Base-by-base conservation (phyloP, 2,797 vertebrate species). In the Antennarius maculatus region DNA sequence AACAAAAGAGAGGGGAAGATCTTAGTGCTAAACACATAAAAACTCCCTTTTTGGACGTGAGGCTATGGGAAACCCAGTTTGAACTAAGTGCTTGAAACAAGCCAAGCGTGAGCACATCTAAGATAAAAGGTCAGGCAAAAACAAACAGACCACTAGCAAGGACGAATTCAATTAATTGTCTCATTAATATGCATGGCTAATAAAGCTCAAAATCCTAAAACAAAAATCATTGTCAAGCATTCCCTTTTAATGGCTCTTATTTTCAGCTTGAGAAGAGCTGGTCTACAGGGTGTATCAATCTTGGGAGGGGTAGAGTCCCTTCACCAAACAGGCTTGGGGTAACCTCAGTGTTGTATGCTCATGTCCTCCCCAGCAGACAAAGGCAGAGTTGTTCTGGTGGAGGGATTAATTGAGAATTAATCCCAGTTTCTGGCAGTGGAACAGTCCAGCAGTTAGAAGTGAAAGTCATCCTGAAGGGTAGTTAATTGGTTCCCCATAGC, bases 121-220 rank as follows among this genome's bases (percentile, higher is more conserved):
- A 94, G 92, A 94, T 93, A 93, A 96, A 95, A 94, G 93, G 94
- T 95, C 90, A 94, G 91, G 88, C 83, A 92, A 95, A 96, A 95
- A 95, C 94, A 96, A 96, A 96, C 93, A 96, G 92, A 94, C 91
- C 91, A 93, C 90, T 94, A 76, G 92, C 93, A 83, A 93, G 94
- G 93, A 95, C 93, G 93, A 95, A 95, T 93, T 88, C 93, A 92
- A 96, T 94, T 95, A 95, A 96, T 95, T 93, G 95, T 96, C 94
- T 96, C 93, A 95, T 96, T 95, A 95, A 92, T 94, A 94, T 94
- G 91, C 92, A 93, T 91, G 90, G 90, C 93, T 95, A 95, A 94
- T 93, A 95, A 95, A 95, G 93, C 92, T 92, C 89, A 71, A 91
- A 92, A 92, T 93, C 91, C 84, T 89, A 91, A 92, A 90, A 91